Percentiles rank a stretch among this genome's conserved stretches.
Evolutionary conservation across 2,888 invertebrate genomes (phyloP).

Genomic region (Tethea ocularis): DNA sequence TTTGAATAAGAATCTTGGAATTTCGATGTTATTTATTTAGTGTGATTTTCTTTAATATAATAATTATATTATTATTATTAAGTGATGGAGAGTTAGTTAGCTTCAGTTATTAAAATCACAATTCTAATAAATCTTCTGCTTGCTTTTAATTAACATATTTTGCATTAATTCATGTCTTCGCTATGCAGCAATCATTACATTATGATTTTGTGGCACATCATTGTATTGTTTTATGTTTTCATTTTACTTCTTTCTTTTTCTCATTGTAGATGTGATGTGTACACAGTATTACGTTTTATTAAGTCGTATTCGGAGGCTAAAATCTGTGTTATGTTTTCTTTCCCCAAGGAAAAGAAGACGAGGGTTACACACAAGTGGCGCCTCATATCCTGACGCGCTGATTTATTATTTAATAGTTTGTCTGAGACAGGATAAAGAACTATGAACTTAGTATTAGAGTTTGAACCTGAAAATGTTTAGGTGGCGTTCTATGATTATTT

Average conservation of each 20-base stretch:
- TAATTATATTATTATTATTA: background rate
- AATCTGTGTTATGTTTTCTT: conserved; percentile 69
- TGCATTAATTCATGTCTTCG: conserved; percentile 1
- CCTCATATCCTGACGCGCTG: background rate
- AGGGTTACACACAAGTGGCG: conserved; percentile 17
- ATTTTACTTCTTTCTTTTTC: background rate
- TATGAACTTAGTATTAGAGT: background rate
- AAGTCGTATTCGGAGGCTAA: conserved; percentile 38
- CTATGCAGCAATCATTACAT: background rate
- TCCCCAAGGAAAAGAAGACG: conserved; percentile 63
- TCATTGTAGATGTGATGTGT: conserved; percentile 35
- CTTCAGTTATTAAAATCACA: background rate
- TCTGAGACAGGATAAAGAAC: background rate
- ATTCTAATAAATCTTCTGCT: background rate
- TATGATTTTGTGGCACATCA: conserved; percentile 10
- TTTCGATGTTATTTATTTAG: background rate
- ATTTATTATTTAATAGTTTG: background rate
- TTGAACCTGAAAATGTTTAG: conserved; percentile 1
- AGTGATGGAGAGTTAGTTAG: conserved; percentile 3
- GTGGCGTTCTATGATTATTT: conserved; percentile 1
- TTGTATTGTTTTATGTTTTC: background rate
- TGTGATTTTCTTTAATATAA: background rate
- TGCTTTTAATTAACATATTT: background rate
- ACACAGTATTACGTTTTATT: conserved; percentile 27
- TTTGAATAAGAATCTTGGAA: no score